These are phyloP conservation scores for Anabacerthia variegaticeps DNA, from an alignment of 2,797 vertebrate species.

Conservation along the genomic window DNA sequence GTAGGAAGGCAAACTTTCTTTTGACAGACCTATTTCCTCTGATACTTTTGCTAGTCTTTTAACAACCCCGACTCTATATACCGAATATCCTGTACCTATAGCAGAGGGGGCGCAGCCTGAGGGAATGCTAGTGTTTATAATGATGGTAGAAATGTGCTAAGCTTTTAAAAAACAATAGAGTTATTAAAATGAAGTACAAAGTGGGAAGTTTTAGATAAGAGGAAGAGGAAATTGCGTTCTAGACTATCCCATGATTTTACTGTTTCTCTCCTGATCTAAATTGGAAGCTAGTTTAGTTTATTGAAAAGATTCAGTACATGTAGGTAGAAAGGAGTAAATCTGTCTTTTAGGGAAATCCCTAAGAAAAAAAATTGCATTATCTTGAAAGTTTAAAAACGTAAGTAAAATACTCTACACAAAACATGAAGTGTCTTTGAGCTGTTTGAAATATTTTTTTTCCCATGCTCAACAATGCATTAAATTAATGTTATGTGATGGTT, in stretches of 20 bases:
- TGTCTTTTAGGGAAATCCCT: background rate
- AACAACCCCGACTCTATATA: background rate
- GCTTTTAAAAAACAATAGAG: background rate
- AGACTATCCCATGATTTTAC: background rate
- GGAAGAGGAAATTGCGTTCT: background rate
- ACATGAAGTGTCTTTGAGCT: background rate
- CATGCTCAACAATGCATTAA: background rate
- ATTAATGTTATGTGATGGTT: background rate
- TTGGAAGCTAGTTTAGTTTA: background rate
- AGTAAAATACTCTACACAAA: background rate
- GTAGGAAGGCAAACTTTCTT: background rate
- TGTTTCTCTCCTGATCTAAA: background rate
- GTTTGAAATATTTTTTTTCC: background rate
- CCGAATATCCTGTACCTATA: background rate
- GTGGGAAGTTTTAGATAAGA: background rate
- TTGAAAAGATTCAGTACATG: background rate
- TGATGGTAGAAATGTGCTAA: background rate
- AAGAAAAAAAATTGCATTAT: background rate
- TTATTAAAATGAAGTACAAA: background rate
- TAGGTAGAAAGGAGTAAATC: background rate
- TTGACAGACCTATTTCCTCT: background rate
- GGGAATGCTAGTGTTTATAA: background rate
- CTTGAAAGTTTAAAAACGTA: background rate
- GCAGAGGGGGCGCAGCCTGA: background rate
- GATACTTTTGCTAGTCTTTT: background rate